These are phyloP conservation scores for Hesperophylax magnus DNA, from an alignment of 1,140 invertebrate genomes.

Conservation along the genomic window DNA sequence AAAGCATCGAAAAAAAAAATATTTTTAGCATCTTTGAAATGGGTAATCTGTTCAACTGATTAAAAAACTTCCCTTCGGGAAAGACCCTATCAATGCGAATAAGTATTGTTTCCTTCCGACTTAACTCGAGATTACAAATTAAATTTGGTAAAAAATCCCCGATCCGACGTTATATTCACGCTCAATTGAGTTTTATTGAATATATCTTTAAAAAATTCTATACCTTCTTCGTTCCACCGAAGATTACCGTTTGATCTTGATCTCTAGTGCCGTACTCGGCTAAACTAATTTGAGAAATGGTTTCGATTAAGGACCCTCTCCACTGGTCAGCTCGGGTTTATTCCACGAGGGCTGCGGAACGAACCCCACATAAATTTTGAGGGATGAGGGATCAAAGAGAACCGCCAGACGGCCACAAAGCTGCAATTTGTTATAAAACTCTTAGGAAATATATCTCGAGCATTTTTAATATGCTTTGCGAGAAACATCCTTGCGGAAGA, in stretches of 20 bases:
- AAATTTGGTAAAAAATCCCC: neutral
- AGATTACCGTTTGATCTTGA: slow-evolving; percentile 47
- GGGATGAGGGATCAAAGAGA: slow-evolving; percentile 57
- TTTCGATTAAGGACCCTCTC: slow-evolving; percentile 51
- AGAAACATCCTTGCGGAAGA: slow-evolving; percentile 4
- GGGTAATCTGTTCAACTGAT: no score
- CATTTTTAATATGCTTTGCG: slow-evolving; percentile 32
- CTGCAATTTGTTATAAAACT: slow-evolving; percentile 53
- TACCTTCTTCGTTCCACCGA: slow-evolving; percentile 29
- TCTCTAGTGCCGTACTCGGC: slow-evolving; percentile 26
- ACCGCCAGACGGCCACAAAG: slow-evolving; percentile 48
- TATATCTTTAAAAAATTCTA: slow-evolving; percentile 26
- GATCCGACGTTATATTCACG: slow-evolving; percentile 17
- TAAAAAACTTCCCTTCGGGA: no score
- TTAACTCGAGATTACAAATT: no score
- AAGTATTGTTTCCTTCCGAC: no score
- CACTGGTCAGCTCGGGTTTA: slow-evolving; percentile 41
- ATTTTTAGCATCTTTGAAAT: no score
- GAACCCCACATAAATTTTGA: slow-evolving; percentile 54
- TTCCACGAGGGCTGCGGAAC: slow-evolving; percentile 15
- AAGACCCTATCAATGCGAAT: no score
- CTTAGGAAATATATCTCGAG: slow-evolving; percentile 34
- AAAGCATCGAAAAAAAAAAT: no score
- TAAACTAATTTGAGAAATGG: slow-evolving; percentile 58
- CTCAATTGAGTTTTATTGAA: slow-evolving; percentile 43